Percentiles rank a stretch among this genome's conserved stretches.
Evolutionary conservation across 2,113 vertebrate species (phyloP).

Genomic region (Nanorana parkeri): DNA sequence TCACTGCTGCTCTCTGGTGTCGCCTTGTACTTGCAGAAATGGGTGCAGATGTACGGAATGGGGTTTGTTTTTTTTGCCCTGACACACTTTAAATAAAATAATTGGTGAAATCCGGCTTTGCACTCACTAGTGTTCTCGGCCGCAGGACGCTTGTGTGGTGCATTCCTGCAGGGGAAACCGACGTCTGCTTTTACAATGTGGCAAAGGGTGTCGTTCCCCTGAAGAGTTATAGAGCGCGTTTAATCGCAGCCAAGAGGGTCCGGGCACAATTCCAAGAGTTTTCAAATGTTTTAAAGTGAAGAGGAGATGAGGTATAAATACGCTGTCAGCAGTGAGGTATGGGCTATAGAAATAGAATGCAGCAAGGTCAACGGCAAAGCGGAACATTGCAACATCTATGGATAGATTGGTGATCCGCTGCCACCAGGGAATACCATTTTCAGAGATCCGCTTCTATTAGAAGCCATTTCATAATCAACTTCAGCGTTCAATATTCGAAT

Average conservation of each 20-base stretch:
- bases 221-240: conserved; percentile 29
- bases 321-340: not conserved
- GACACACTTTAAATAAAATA: too few species aligned
- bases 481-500: too few species aligned
- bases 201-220: not conserved
- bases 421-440: too few species aligned
- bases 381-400: not conserved
- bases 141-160: not conserved
- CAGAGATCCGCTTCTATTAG: too few species aligned
- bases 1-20: too few species aligned
- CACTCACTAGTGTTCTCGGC: too few species aligned
- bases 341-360: not conserved
- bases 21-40: too few species aligned
- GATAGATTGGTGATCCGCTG: too few species aligned
- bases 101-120: too few species aligned
- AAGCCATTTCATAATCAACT: too few species aligned
- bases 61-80: too few species aligned
- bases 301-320: conserved; percentile 11
- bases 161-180: not conserved
- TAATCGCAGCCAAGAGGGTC: conserved; percentile 32
- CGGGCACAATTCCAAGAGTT: conserved; percentile 37
- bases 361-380: not conserved
- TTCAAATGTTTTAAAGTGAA: conserved; percentile 43
- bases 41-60: too few species aligned
- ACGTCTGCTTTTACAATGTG: not conserved